Percentiles rank a stretch among this genome's conserved stretches.
phyloP scores from a whole-genome alignment of 23 tunicate species.

The Oikopleura albicans region DNA sequence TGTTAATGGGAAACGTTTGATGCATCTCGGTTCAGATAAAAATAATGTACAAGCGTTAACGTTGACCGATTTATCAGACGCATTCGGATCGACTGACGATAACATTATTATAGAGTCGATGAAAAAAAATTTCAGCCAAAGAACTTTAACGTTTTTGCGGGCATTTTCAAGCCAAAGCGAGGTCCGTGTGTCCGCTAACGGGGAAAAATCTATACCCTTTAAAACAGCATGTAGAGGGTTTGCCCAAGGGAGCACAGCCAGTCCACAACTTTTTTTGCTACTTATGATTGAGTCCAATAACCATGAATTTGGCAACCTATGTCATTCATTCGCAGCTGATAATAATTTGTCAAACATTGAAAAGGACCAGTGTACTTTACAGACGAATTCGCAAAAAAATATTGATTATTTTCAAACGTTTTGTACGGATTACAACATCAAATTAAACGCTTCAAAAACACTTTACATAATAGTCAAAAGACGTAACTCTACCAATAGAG shows the following conservation, averaged over 20 bases:
- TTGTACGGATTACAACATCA: background rate
- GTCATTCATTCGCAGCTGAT: background rate
- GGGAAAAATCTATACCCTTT: background rate
- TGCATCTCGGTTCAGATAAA: background rate
- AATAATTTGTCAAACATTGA: background rate
- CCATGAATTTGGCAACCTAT: background rate
- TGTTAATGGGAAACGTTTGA: background rate
- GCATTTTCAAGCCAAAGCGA: background rate
- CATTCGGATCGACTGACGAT: background rate
- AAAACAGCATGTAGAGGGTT: background rate
- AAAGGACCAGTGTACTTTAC: background rate
- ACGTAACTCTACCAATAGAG: background rate
- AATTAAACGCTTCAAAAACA: background rate
- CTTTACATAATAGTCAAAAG: background rate
- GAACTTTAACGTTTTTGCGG: background rate
- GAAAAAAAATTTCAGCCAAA: background rate
- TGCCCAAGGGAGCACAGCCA: background rate
- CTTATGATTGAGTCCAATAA: background rate
- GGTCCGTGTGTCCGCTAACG: background rate
- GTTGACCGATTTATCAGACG: background rate
- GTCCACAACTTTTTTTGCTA: background rate
- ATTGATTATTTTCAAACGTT: background rate
- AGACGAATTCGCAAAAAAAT: background rate
- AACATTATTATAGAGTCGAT: background rate
- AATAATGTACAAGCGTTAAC: background rate